phyloP scores from a whole-genome alignment of 1,140 invertebrate species.

The Coptotermes formosanus region DNA sequence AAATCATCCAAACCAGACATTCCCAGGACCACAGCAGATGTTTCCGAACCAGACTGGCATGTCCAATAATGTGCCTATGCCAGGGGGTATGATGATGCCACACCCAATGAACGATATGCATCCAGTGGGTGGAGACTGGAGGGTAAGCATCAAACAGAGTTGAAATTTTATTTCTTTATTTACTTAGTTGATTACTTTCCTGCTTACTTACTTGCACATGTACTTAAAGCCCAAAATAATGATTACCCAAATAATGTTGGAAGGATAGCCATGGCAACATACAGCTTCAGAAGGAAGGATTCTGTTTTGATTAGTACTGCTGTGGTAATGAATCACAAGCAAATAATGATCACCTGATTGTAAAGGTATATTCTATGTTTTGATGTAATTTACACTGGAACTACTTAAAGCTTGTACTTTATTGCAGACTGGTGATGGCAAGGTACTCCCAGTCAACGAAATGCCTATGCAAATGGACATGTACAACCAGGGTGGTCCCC shows the following conservation, averaged over 20 bases:
- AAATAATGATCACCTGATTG: no score
- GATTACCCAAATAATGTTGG: no score
- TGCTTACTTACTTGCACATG: no score
- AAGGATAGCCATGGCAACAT: no score
- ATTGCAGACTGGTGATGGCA: slow-evolving; percentile 53
- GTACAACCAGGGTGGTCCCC: slow-evolving; percentile 31
- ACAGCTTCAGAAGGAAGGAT: no score
- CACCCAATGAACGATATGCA: background rate
- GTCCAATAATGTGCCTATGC: background rate
- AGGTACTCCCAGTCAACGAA: slow-evolving; percentile 47
- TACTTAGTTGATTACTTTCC: no score
- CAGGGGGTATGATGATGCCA: slow-evolving; percentile 14
- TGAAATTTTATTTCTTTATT: no score
- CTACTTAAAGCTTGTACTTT: background rate
- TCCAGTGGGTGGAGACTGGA: slow-evolving; percentile 34
- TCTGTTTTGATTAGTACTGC: no score
- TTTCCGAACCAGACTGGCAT: slow-evolving; percentile 46
- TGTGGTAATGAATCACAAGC: no score
- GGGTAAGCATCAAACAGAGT: slow-evolving; percentile 27
- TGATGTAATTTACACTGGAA: no score
- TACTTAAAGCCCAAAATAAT: no score
- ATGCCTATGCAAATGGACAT: slow-evolving; percentile 39
- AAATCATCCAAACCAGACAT: background rate
- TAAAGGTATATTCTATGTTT: no score
- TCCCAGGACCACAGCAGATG: slow-evolving; percentile 41